Base-by-base conservation (phyloP, 2,888 invertebrate genomes). In the Calameuta pallipes region DNA sequence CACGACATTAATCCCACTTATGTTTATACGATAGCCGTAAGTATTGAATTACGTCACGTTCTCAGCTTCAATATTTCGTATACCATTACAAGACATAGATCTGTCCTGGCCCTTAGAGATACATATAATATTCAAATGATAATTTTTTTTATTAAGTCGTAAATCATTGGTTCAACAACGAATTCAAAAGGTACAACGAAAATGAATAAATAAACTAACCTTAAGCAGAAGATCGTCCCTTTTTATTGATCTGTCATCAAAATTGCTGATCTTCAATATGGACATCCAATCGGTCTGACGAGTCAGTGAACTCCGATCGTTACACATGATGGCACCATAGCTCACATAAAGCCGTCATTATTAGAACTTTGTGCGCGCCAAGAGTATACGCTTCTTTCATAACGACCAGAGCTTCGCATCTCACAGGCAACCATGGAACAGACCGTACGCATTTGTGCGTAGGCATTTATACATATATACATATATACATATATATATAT, bases 341-440 rank as follows among this genome's bases (percentile, higher is more conserved):
- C 41, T 78, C 78, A 84, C 83, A 89, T 88, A 90, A 88, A 89
- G 89, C 87, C 84, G 85, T 85, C 89, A 89, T 89, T 90, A 89
- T 90, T 89, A 89, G 88, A 89, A 88, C 86, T 84, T 85, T 84
- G 85, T 83, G 83, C 85, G 82, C 83, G 85, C 83, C 71, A 79
- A 78, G 77, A 78, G 76, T 78, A 77, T 78, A 78, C 78, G 78
- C 78, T 80, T 80, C 75, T 71, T 71, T 71, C 31, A 71, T 34
- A 12, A 71, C 33, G 3, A 11, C 56, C 56, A 56, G 56, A 56
- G 56, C 56, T 56, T 56, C 56, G 56, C 56, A 56, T 56, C 56
- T 56, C 23, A 56, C 56, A 56, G 56, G 56, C 56, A 15, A 23
- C 56, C 56, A 23, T 78, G 35, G 75, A 73, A 33, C 69, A 70